Percentiles rank a stretch among this genome's conserved stretches.
Evolutionary conservation across 37 sponge, comb jelly and placozoan species (phyloP).

Genomic region (Diacarnus erythraeanus): DNA sequence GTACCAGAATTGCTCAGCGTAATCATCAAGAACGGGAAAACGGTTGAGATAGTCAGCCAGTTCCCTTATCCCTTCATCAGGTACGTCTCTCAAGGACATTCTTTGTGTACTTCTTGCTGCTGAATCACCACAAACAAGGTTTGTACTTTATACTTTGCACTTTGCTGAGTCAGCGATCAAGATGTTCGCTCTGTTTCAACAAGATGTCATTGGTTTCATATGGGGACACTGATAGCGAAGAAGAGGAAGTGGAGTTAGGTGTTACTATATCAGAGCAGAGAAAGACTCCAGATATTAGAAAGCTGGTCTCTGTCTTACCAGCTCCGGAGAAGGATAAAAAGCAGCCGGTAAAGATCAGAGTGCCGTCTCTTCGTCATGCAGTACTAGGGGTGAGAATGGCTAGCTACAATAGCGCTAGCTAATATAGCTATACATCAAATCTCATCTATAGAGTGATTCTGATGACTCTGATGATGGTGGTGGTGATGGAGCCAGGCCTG

Average conservation of each 20-base stretch:
- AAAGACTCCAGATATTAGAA: slow-evolving; percentile 7
- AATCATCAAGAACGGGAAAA: slow-evolving; percentile 13
- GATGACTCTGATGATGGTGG: slow-evolving; percentile 5
- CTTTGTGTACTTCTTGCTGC: not conserved
- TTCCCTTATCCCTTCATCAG: not conserved
- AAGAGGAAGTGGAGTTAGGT: slow-evolving; percentile 24
- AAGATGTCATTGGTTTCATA: slow-evolving; percentile 37
- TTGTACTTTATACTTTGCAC: no score
- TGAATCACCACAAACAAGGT: slow-evolving; percentile 30
- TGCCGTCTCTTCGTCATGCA: slow-evolving; percentile 14
- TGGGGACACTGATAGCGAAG: slow-evolving; percentile 22
- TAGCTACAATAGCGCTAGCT: no score
- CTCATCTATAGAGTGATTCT: not conserved
- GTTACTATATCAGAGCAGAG: not conserved
- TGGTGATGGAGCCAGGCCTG: not conserved
- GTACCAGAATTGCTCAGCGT: slow-evolving; percentile 14
- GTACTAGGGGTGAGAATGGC: not conserved
- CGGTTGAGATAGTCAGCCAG: slow-evolving; percentile 19
- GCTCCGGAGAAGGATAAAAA: slow-evolving; percentile 4
- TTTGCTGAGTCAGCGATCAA: not conserved
- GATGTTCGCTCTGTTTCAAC: not conserved
- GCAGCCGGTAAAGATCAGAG: slow-evolving; percentile 33
- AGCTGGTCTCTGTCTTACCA: slow-evolving; percentile 30
- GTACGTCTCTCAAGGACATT: slow-evolving; percentile 6
- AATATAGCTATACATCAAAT: no score